Evolutionary conservation across 2,888 invertebrate genomes (phyloP), one percentile per base, ranked within the genome.

Genomic region (Drosophila cognata): DNA sequence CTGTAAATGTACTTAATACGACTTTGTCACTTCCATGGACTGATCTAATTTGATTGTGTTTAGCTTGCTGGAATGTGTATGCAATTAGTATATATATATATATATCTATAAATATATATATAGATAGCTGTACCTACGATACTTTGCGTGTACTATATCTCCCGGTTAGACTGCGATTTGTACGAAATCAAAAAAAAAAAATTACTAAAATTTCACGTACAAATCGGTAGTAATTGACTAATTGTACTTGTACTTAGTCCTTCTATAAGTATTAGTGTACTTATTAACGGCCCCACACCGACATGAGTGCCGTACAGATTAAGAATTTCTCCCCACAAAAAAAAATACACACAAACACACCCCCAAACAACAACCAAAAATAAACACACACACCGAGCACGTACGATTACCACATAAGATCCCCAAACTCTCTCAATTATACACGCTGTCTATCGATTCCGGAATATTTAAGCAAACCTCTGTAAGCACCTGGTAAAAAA

Each of bases 401-500:
- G 82, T 41, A 61, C 28, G 29, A 53, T 46, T 48, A 46, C n/a
- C 62, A 33, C 48, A 43, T 28, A 29, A 41, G 50, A 25, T 25
- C 33, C 41, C 18, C 31, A 51, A 57, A 48, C 43, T 55, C 59
- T 69, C 56, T 50, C 56, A 62, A 72, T 51, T 51, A 70, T 71
- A 71, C 67, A 75, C 57, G 72, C 75, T 82, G 59, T 77, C 85
- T 81, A 80, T 82, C 78, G 82, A 90, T 91, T 90, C 91, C 90
- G 91, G 90, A 91, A 91, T 91, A 86, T 63, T 77, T 90, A 86
- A 84, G 81, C 78, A 70, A 74, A 74, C 51, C 56, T 65, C 51
- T 59, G 41, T 41, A 41, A 67, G 67, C 58, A 77, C 72, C 79
- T 69, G 79, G 69, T 75, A 72, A 79, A 70, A 35, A 35, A 18